A percentile compares a stretch with the other conserved stretches of the same genome.
Evolutionary conservation across 2,797 vertebrate species (phyloP).

Genomic region (Acanthis flammea): DNA sequence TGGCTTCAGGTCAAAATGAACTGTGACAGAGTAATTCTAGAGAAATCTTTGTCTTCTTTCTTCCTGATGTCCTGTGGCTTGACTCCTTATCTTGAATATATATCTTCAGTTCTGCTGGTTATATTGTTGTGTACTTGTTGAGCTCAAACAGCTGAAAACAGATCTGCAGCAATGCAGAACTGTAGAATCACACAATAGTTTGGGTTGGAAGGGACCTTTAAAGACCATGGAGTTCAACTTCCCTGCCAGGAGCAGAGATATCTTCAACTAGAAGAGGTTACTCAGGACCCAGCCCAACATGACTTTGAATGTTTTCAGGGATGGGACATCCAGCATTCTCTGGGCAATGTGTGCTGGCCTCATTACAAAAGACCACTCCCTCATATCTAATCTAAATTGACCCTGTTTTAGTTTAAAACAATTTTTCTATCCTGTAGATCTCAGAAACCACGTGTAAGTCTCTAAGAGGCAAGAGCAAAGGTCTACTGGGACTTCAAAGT

Average conservation of each 20-base stretch:
- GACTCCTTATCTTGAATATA: background rate
- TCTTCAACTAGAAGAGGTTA: background rate
- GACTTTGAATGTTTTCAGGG: background rate
- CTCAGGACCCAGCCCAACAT: background rate
- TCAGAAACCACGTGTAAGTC: background rate
- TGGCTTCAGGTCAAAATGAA: background rate
- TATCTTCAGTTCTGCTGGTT: background rate
- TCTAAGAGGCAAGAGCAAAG: background rate
- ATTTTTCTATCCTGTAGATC: background rate
- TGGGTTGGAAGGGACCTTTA: background rate
- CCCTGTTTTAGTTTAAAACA: background rate
- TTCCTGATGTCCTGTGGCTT: background rate
- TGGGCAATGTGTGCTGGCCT: background rate
- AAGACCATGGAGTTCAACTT: background rate
- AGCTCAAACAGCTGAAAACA: background rate
- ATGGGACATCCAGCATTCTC: background rate
- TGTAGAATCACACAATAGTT: fast-evolving
- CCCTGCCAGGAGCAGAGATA: background rate
- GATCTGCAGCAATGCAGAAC: background rate
- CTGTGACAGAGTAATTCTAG: background rate
- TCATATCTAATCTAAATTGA: background rate
- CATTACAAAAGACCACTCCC: background rate
- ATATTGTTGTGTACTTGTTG: background rate
- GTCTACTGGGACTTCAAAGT: fast-evolving
- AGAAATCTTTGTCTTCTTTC: background rate